phyloP scores from a whole-genome alignment of 2,888 invertebrate genomes.

The Drosophila lacicola region DNA sequence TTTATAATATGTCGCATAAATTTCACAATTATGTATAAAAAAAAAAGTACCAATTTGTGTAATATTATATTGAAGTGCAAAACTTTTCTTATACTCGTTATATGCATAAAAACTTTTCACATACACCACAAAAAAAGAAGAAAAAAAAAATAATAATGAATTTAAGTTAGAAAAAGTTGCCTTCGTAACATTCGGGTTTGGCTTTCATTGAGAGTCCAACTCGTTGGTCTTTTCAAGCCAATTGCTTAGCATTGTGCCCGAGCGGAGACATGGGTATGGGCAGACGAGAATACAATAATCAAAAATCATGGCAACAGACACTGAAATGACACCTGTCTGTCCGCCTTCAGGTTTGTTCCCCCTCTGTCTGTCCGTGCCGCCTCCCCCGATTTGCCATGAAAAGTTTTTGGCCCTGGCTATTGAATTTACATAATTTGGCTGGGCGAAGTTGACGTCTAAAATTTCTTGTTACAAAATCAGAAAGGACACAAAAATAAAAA shows the following conservation, averaged over 20 bases:
- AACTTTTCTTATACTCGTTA: slow-evolving; percentile 58
- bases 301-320: slow-evolving; percentile 71
- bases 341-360: slow-evolving; percentile 26
- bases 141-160: slow-evolving; percentile 20
- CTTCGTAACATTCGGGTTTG: slow-evolving; percentile 31
- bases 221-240: slow-evolving; percentile 46
- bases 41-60: slow-evolving; percentile 71
- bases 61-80: slow-evolving; percentile 69
- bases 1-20: slow-evolving; percentile 47
- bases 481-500: slow-evolving; percentile 1
- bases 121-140: slow-evolving; percentile 12
- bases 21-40: slow-evolving; percentile 47
- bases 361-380: slow-evolving; percentile 25
- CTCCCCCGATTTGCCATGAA: slow-evolving; percentile 69
- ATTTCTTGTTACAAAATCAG: slow-evolving; percentile 14
- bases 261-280: neutral
- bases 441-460: slow-evolving; percentile 40
- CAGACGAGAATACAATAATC: slow-evolving; percentile 61
- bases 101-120: slow-evolving; percentile 60
- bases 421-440: slow-evolving; percentile 72
- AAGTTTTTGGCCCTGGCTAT: slow-evolving; percentile 60
- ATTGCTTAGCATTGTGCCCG: slow-evolving; percentile 47
- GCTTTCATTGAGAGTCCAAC: slow-evolving; percentile 36
- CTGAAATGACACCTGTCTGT: slow-evolving; percentile 72
- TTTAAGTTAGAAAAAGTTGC: slow-evolving; percentile 35